These are phyloP conservation scores for Daktulosphaira vitifoliae DNA, from an alignment of 1,140 invertebrate species.

Conservation along the genomic window DNA sequence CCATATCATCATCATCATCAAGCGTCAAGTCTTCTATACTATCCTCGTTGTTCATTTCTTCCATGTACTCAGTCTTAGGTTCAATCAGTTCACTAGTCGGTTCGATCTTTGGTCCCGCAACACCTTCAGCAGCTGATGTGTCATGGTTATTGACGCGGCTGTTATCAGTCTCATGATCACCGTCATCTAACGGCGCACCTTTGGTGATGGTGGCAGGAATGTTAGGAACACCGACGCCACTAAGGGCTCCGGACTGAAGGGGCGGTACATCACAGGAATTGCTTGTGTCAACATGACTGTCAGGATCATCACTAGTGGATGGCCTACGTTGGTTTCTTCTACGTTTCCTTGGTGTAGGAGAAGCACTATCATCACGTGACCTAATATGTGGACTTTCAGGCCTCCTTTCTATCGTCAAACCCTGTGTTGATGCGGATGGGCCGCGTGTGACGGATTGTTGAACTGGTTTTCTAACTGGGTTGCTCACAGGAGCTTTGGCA, in stretches of 20 bases:
- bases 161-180: constrained; percentile 33
- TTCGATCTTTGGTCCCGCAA: constrained; percentile 39
- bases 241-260: constrained; percentile 36
- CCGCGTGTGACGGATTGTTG: constrained; percentile 31
- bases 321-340: constrained; percentile 38
- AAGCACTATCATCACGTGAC: constrained; percentile 39
- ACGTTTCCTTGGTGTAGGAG: constrained; percentile 40
- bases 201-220: constrained; percentile 38
- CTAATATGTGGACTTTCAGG: constrained; percentile 35
- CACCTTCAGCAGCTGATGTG: constrained; percentile 27
- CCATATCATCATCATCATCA: constrained; percentile 65
- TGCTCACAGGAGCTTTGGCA: constrained; percentile 21
- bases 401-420: constrained; percentile 32
- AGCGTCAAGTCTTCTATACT: constrained; percentile 72
- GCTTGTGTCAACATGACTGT: constrained; percentile 37
- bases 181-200: constrained; percentile 31
- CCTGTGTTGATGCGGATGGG: constrained; percentile 30
- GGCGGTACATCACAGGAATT: constrained; percentile 40
- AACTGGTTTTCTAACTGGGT: constrained; percentile 24
- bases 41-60: constrained; percentile 58
- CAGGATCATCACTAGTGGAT: constrained; percentile 39
- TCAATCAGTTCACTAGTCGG: constrained; percentile 43
- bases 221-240: constrained; percentile 38
- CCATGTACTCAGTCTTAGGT: constrained; percentile 66
- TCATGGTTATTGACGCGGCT: constrained; percentile 34